phyloP scores from a whole-genome alignment of 2,888 invertebrate species.

The Schizaphis graminum region DNA sequence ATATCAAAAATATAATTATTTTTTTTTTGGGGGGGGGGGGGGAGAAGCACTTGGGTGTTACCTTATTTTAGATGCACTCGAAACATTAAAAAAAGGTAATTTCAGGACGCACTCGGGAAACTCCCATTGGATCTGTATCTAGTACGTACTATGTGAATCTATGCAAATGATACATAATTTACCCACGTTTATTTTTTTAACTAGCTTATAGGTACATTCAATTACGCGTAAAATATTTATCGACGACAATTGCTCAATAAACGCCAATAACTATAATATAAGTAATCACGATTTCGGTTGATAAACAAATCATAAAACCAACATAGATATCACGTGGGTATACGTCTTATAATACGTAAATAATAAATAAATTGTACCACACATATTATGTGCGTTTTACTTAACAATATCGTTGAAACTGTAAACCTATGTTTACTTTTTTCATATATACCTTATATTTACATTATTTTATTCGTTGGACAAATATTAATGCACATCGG shows the following conservation, averaged over 20 bases:
- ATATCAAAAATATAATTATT: too few relatives aligned
- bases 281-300: background rate
- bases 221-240: background rate
- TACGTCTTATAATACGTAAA: background rate
- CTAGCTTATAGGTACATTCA: background rate
- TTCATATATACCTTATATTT: background rate
- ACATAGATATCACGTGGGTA: background rate
- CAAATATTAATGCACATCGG: conserved; percentile 2
- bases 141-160: background rate
- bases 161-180: background rate
- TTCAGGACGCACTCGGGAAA: too few relatives aligned
- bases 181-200: background rate
- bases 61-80: too few relatives aligned
- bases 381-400: background rate
- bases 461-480: background rate
- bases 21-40: too few relatives aligned
- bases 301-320: background rate
- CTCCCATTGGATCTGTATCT: too few relatives aligned
- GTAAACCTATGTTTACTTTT: background rate
- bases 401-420: background rate
- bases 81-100: too few relatives aligned
- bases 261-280: background rate
- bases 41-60: too few relatives aligned
- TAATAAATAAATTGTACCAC: background rate
- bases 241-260: background rate